Evolutionary conservation across 2,113 vertebrate genomes (phyloP), one percentile per base, ranked within the genome.

Genomic region (Rafetus swinhoei): DNA sequence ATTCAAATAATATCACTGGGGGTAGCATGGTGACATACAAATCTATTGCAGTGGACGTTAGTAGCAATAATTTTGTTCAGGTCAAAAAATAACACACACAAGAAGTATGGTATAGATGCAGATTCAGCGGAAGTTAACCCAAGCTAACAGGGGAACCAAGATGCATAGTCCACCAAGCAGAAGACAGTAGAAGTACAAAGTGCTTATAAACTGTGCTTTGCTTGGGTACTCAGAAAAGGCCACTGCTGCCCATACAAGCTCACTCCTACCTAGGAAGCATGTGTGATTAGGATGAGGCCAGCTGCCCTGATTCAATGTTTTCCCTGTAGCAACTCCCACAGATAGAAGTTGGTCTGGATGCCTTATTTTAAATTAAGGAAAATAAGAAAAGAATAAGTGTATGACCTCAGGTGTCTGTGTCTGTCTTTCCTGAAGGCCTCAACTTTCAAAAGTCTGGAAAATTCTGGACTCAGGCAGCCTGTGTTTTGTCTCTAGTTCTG

Each of bases 301-400:
- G 62, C 14, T 32, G 14, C 29, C 62, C 29, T 65, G 62, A 55
- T 80, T 55, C 35, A 1, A 0, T n/a, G 55, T n/a, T 80, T 16
- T 54, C 53, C 12, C 22, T 24, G 22, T 7, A 22, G 12, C 74
- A 53, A 12, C 53, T 55, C 52, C 53, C 6, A 35, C 50, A 54
- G 32, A 15, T 80, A 7, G 79, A 57, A 79, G 6, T 56, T 29
- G 54, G 32, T 56, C 32, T 53, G n/a, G 21, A 5, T 79, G 32
- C 39, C 82, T 79, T 81, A 35, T 24, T 94, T 50, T 62, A 85
- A 35, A 76, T 52, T 81, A 81, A 54, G 45, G 81, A 81, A 90
- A 82, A 62, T 13, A 62, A 62, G 10, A 29, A 32, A 62, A 32
- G 60, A 62, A 62, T 14, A 32, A 62, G 13, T 62, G 15, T 65